Conservation (phyloP, 2,797 vertebrate species). For the Decapterus maruadsi region DNA sequence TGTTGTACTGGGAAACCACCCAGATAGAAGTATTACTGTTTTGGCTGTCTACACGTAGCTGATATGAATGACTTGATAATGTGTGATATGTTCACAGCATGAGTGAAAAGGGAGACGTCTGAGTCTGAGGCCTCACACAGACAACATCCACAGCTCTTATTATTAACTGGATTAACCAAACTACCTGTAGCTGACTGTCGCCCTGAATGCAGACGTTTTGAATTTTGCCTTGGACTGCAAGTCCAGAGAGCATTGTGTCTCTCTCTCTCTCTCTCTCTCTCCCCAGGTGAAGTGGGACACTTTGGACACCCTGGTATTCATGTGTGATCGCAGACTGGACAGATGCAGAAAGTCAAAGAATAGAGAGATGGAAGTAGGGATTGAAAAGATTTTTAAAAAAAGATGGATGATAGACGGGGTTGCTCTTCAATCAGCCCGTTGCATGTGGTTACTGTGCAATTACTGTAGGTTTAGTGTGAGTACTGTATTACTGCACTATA, state of each 20-base stretch:
- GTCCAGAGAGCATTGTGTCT: constrained; percentile 54
- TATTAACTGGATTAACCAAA: constrained; percentile 83
- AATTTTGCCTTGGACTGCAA: constrained; percentile 82
- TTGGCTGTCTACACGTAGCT: constrained; percentile 35
- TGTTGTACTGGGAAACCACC: constrained; percentile 27
- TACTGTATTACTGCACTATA: constrained; percentile 86
- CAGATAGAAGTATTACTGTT: constrained; percentile 37
- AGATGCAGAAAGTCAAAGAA: constrained; percentile 65
- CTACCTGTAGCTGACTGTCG: constrained; percentile 77
- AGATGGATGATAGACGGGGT: constrained; percentile 28
- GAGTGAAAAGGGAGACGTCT: constrained; percentile 27
- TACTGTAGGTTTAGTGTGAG: constrained; percentile 88
- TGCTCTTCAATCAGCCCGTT: constrained; percentile 60
- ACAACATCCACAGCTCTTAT: constrained; percentile 49
- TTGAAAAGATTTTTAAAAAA: constrained; percentile 46
- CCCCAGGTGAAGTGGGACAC: constrained; percentile 51
- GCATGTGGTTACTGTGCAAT: constrained; percentile 88
- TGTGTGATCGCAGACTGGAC: constrained; percentile 33
- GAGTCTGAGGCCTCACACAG: constrained; percentile 29
- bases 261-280: constrained; percentile 60
- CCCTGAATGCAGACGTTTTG: constrained; percentile 59
- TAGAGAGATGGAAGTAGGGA: constrained; percentile 68
- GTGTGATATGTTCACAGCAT: constrained; percentile 30
- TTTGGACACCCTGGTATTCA: constrained; percentile 40
- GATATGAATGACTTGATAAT: constrained; percentile 38